Evolutionary conservation across 2,797 vertebrate genomes (phyloP), one percentile per base, ranked within the genome.

Genomic region (Gallinago solitaria): DNA sequence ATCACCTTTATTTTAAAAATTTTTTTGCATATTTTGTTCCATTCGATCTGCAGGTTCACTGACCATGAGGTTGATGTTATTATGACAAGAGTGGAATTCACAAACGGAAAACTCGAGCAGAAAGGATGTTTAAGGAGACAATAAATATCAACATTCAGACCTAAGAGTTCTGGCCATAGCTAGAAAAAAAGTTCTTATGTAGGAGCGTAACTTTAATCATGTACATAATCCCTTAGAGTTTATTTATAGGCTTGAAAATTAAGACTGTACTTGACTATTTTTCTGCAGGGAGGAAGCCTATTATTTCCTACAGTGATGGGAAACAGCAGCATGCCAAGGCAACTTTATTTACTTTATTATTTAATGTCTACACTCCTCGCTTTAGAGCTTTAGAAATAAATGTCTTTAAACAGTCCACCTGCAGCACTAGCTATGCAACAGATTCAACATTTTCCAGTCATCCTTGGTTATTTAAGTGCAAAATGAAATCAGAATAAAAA

Each of bases 41-140:
- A 50, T 30, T 70, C n/a, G 14, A n/a, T 76, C 17, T 37, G 41
- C 28, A 68, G 27, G 19, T 56, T 59, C 74, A 79, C n/a, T 61
- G 24, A 61, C 8, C 0, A 0, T 6, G 6, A 88, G 37, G 14
- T 1, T 56, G 16, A 41, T 16, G 3, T 10, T 74, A 39, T 41
- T 28, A 19, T 23, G n/a, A 65, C 30, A 57, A 16, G 6, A 79
- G 8, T 5, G 24, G 65, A 82, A 32, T 3, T 65, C 59, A 45
- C 4, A 83, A 59, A 15, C 57, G 86, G 63, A 63, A 93, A 35
- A 6, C 32, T 61, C 32, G 28, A 74, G 23, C 54, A 82, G 17
- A 39, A 39, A 75, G 33, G 21, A 45, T 4, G 1, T 74, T 88
- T 45, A 75, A 33, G 74, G 17, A 74, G 30, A 27, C 11, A 15